phyloP scores from a whole-genome alignment of 2,888 invertebrate genomes.

The Podabrus alpinus region DNA sequence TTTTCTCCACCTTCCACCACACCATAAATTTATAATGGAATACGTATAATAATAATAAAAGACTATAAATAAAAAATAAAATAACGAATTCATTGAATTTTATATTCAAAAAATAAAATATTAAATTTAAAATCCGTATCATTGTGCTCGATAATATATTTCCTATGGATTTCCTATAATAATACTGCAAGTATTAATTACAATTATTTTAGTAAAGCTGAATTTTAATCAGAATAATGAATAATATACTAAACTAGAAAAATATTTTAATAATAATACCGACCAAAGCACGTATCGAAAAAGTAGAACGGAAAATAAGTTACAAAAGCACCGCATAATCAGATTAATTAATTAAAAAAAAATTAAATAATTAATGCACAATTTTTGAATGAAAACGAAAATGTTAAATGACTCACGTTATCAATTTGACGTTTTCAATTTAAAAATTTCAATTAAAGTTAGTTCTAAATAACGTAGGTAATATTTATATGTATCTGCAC shows the following conservation, averaged over 20 bases:
- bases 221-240: neutral
- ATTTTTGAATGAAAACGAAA: neutral
- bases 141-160: neutral
- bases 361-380: neutral
- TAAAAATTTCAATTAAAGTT: neutral
- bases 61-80: no score
- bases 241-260: neutral
- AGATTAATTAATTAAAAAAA: neutral
- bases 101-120: neutral
- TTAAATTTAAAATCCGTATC: neutral
- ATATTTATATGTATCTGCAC: slow-evolving; percentile 24
- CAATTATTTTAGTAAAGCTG: neutral
- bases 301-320: neutral
- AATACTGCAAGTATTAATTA: neutral
- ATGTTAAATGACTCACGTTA: neutral
- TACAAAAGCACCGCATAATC: neutral
- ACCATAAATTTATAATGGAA: no score
- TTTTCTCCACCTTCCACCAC: no score
- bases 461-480: neutral
- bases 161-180: neutral
- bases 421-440: neutral
- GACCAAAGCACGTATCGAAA: neutral
- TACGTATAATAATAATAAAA: no score
- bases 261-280: neutral
- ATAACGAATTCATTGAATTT: no score